A percentile compares a stretch with the other conserved stretches of the same genome.
These are phyloP conservation scores for Seira sanloemensis DNA, from an alignment of 2,888 invertebrate genomes.

Conservation along the genomic window DNA sequence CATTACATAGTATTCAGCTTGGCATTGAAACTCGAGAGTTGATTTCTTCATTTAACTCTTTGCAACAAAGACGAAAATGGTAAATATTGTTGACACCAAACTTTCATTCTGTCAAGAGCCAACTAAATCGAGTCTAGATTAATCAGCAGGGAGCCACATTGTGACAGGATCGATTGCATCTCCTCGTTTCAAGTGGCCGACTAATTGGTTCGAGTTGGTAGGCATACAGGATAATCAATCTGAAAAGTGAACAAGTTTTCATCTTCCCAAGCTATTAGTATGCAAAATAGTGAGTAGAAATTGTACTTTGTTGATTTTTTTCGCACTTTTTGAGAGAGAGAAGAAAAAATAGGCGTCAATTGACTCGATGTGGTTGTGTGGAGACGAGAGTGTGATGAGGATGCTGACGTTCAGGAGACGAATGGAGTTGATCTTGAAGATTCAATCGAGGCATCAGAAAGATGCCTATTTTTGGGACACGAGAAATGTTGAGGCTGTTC, in stretches of 20 bases:
- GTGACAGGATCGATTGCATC: neutral
- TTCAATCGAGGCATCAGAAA: neutral
- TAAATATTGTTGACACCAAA: neutral
- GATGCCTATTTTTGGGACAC: no score
- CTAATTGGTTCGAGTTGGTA: constrained; percentile 11
- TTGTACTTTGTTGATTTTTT: neutral
- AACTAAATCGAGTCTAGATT: no score
- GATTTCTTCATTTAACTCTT: neutral
- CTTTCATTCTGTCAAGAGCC: neutral
- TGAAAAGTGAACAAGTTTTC: neutral
- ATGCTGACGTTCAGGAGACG: neutral
- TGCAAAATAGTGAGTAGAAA: constrained; percentile 44
- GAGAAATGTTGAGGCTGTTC: no score
- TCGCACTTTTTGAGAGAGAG: neutral
- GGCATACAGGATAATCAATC: constrained; percentile 10
- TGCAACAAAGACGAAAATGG: neutral
- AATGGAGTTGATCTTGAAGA: neutral
- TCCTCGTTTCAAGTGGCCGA: neutral
- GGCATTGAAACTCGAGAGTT: no score
- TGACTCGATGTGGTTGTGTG: neutral
- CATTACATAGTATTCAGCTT: neutral
- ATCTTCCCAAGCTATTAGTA: constrained; percentile 27
- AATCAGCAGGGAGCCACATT: neutral
- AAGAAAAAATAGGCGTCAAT: neutral
- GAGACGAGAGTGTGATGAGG: neutral